Evolutionary conservation across 2,797 vertebrate genomes (phyloP).

Genomic region (Pelodytes ibericus): DNA sequence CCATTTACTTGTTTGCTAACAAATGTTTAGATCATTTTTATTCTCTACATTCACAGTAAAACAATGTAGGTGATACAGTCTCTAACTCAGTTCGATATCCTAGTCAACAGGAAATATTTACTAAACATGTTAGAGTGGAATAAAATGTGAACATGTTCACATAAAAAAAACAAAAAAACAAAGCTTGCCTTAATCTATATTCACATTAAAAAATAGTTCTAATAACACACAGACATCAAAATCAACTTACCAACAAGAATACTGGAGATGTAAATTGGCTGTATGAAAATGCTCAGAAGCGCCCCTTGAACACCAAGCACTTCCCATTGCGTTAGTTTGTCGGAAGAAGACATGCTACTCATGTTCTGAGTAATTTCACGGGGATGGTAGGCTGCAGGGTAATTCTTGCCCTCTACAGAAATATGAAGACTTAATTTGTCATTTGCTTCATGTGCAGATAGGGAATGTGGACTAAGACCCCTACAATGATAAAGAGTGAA

Average conservation of each 20-base stretch:
- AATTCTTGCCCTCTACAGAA: conserved; percentile 86
- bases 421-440: conserved; percentile 89
- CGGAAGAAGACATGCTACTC: conserved; percentile 88
- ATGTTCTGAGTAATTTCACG: conserved; percentile 69
- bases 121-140: too few relatives aligned
- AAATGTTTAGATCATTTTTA: too few relatives aligned
- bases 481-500: conserved; percentile 63
- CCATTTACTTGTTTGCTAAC: too few relatives aligned
- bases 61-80: too few relatives aligned
- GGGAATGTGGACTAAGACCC: conserved; percentile 80
- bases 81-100: too few relatives aligned
- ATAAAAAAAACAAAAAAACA: too few relatives aligned
- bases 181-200: too few relatives aligned
- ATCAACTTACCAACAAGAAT: conserved; percentile 84
- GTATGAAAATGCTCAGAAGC: conserved; percentile 90
- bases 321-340: conserved; percentile 94
- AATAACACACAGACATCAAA: background rate
- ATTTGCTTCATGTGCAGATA: conserved; percentile 82
- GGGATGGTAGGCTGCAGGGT: conserved; percentile 79
- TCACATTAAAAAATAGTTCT: background rate
- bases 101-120: too few relatives aligned
- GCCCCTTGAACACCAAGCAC: conserved; percentile 93
- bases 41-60: too few relatives aligned
- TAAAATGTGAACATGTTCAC: too few relatives aligned
- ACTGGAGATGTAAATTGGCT: conserved; percentile 86